A percentile compares a stretch with the other conserved stretches of the same genome.
phyloP scores from a whole-genome alignment of 2,888 invertebrate genomes.

The Drosophila neoperkinsi region DNA sequence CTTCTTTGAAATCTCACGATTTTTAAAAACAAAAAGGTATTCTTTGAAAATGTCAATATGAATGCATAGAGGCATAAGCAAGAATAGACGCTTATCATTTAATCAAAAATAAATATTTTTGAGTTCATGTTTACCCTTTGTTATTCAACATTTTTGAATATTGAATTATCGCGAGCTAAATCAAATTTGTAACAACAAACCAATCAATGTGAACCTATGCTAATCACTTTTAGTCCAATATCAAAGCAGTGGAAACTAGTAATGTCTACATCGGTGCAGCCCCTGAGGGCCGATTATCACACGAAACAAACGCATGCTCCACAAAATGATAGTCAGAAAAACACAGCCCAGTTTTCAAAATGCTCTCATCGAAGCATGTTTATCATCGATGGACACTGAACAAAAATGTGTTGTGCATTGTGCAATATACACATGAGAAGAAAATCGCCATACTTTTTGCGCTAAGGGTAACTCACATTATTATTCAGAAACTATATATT shows the following conservation, averaged over 20 bases:
- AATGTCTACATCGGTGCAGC: neutral
- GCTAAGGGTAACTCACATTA: neutral
- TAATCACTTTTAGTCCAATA: neutral
- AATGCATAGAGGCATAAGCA: neutral
- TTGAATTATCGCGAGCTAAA: neutral
- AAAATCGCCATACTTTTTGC: neutral
- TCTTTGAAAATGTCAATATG: rapidly evolving
- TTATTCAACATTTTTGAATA: neutral
- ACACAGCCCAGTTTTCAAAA: neutral
- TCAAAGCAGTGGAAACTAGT: neutral
- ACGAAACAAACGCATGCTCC: neutral
- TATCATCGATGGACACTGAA: neutral
- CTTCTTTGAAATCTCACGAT: slow-evolving; percentile 20
- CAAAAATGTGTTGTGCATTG: neutral
- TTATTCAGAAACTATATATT: neutral
- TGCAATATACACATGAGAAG: neutral
- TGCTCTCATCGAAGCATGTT: neutral
- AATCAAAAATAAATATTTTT: neutral
- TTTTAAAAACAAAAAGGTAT: neutral
- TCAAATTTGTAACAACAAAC: neutral
- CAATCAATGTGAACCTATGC: neutral
- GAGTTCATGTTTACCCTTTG: neutral
- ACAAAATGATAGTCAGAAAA: neutral
- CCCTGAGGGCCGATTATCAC: neutral
- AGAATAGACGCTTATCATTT: neutral